Evolutionary conservation across 2,888 invertebrate genomes (phyloP).

Genomic region (Amphimallon solstitiale): DNA sequence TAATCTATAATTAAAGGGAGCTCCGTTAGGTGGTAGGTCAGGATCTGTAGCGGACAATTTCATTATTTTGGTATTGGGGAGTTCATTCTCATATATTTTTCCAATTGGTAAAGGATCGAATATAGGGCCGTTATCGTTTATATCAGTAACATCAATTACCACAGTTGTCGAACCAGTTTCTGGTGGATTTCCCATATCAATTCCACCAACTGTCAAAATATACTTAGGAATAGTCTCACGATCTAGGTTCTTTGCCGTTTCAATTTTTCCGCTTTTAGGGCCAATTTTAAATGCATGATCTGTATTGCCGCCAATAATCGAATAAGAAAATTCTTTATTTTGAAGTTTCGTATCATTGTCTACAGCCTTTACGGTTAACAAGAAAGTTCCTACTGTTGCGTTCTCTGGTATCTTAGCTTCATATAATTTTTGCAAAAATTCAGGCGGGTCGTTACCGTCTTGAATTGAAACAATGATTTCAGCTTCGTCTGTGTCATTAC

Average conservation of each 20-base stretch:
- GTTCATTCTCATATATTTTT: constrained; percentile 87
- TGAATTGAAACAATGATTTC: constrained; percentile 93
- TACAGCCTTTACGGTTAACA: constrained; percentile 82
- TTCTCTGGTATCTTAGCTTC: constrained; percentile 86
- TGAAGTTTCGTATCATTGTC: constrained; percentile 92
- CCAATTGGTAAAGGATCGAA: constrained; percentile 81
- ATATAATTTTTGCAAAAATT: constrained; percentile 83
- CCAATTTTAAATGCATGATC: constrained; percentile 89
- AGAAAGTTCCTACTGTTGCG: constrained; percentile 76
- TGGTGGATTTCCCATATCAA: constrained; percentile 88
- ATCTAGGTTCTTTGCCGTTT: constrained; percentile 80
- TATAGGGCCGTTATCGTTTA: constrained; percentile 93
- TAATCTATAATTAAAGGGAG: constrained; percentile 85
- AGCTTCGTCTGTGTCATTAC: constrained; percentile 95
- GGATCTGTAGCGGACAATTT: constrained; percentile 89
- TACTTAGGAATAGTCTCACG: constrained; percentile 82
- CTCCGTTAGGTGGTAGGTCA: constrained; percentile 90
- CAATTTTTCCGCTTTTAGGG: constrained; percentile 85
- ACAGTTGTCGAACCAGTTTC: constrained; percentile 92
- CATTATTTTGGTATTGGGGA: constrained; percentile 83
- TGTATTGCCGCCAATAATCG: constrained; percentile 84
- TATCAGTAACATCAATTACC: constrained; percentile 81
- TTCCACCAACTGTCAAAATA: constrained; percentile 83
- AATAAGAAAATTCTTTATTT: constrained; percentile 92
- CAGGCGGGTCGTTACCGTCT: constrained; percentile 96